Evolutionary conservation across 1,140 invertebrate genomes (phyloP).

Genomic region (Orchesella cincta): DNA sequence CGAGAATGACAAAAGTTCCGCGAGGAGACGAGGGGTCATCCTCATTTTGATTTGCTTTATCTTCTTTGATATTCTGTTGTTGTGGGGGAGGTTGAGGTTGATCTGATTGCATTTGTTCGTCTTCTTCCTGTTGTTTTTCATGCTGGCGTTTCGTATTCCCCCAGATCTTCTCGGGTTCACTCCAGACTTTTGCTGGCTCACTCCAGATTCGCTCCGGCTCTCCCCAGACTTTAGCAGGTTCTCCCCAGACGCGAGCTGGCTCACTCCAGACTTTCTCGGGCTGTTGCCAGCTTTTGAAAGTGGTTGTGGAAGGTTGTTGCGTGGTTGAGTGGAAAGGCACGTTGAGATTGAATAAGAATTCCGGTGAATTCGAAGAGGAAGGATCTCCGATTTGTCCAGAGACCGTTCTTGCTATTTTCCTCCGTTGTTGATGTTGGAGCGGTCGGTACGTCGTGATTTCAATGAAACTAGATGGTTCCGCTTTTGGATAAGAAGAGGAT

Average conservation of each 20-base stretch:
- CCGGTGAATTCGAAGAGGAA: not conserved
- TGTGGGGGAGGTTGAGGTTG: not conserved
- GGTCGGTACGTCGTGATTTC: not conserved
- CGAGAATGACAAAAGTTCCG: conserved; percentile 21
- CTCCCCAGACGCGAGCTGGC: conserved; percentile 39
- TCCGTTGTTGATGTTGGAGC: not conserved
- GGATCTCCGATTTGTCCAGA: not conserved
- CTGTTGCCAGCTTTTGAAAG: conserved; percentile 55
- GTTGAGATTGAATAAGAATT: not conserved
- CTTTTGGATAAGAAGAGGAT: no score
- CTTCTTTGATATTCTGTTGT: no score
- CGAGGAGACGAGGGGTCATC: not conserved
- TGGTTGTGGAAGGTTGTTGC: not conserved
- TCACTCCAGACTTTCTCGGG: conserved; percentile 62
- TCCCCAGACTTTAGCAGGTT: conserved; percentile 60
- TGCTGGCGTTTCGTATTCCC: conserved; percentile 62
- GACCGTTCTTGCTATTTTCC: not conserved
- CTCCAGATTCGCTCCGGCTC: conserved; percentile 60
- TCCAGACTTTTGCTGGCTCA: conserved; percentile 67
- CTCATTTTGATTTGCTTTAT: not conserved
- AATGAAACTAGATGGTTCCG: not conserved
- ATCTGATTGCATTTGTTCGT: conserved; percentile 12
- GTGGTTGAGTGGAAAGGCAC: not conserved
- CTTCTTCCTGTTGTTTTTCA: not conserved
- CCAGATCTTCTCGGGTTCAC: conserved; percentile 67